Evolutionary conservation across 2,113 vertebrate genomes (phyloP), one percentile per base, ranked within the genome.

Genomic region (Ameiurus melas): DNA sequence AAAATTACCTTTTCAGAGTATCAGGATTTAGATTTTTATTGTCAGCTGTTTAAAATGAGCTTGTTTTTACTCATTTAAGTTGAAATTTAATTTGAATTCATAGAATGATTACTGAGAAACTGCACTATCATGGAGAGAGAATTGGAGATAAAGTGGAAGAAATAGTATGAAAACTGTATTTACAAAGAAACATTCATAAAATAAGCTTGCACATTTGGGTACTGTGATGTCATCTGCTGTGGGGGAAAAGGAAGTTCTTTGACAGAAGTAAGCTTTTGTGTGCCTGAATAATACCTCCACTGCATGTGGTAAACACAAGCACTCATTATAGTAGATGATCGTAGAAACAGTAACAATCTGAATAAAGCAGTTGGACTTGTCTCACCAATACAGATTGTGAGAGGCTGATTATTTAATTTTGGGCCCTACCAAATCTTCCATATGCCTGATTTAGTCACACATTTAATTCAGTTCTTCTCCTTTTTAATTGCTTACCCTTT

Each of bases 391-490:
- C 78, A 90, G 83, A 89, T 91, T 88, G 80, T 85, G 20, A 83
- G 77, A 83, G 86, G 77, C 87, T 89, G 80, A 90, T 91, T 89
- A 85, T 90, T 89, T 84, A 87, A 66, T 62, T 77, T 89, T 88
- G 85, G 43, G 68, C 77, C 51, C 27, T 86, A 47, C 86, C 75
- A 83, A 85, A 89, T 90, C 87, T 53, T 88, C 57, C 73, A 88
- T 87, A 73, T 58, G 84, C 87, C 90, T 88, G 73, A 91, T 89
- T 89, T 89, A 51, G 80, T 89, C 89, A 85, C 81, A 87, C 87
- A 90, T 88, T 70, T 91, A 86, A 92, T 91, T 91, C 86, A 51
- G 53, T 88, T 83, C 85, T 82, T 85, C 89, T 88, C 88, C 83
- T 73, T 89, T 89, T 89, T 90, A 91, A 92, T 93, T 89, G 68